These are phyloP conservation scores for Trypoxylon attenuatum DNA, from an alignment of 2,888 invertebrate genomes.

Conservation along the genomic window DNA sequence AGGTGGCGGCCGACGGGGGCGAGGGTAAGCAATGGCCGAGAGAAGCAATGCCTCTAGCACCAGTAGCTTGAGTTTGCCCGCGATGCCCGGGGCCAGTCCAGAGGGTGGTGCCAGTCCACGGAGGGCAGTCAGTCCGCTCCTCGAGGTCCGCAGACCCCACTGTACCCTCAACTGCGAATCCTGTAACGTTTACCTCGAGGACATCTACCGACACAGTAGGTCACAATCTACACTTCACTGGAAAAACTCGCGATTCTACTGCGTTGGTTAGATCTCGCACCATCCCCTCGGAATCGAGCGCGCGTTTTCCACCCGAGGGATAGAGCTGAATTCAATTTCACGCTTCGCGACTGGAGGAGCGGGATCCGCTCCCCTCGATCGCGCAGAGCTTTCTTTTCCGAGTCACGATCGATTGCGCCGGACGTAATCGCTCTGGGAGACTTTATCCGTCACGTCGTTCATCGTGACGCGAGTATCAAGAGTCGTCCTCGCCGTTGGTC, in stretches of 20 bases:
- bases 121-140: constrained; percentile 82
- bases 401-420: not conserved
- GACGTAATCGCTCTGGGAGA: not conserved
- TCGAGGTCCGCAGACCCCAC: constrained; percentile 82
- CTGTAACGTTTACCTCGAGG: constrained; percentile 82
- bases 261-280: not conserved
- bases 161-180: constrained; percentile 85
- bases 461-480: not conserved
- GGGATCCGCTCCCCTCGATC: not conserved
- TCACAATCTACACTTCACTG: no score
- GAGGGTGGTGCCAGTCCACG: constrained; percentile 76
- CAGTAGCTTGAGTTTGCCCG: constrained; percentile 68
- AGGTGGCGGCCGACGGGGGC: constrained; percentile 5
- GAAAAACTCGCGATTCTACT: no score
- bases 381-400: not conserved
- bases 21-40: constrained; percentile 61
- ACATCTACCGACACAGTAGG: constrained; percentile 80
- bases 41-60: constrained; percentile 67
- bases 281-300: not conserved
- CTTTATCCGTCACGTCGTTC: not conserved
- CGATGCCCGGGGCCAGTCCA: constrained; percentile 68
- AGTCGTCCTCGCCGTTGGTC: no score
- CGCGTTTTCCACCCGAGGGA: not conserved
- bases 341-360: not conserved
- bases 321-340: not conserved